Base-by-base conservation (phyloP, 2,113 vertebrate species). In the Perognathus longimembris region DNA sequence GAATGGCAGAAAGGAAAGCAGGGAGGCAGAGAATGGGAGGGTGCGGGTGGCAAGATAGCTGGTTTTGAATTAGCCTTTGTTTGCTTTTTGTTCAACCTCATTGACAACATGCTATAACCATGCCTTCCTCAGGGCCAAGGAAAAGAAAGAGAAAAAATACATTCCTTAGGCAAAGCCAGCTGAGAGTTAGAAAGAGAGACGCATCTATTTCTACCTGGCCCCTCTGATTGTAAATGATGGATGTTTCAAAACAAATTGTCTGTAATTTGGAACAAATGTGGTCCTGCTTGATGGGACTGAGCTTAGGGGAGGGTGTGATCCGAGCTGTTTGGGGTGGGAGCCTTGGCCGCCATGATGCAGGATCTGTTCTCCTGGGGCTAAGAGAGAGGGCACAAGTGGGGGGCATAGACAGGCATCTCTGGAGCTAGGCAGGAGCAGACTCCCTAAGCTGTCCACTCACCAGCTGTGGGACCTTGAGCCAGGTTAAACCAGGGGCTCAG, bases 81-180 rank as follows among this genome's bases (percentile, higher is more conserved):
- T 97, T 98, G 93, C 97, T 97, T 98, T 98, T 97, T 97, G 96
- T 98, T 97, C 94, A 94, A 97, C 87, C 74, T 97, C 96, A 96
- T 86, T 94, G 94, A 97, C 95, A 96, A 94, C 95, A 93, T 93
- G 95, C 95, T 95, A 87, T 96, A 97, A 90, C 97, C 94, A 94
- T 92, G 91, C 89, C 85, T 71, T 92, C 54, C 94, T 77, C 42
- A 71, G 86, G 93, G 95, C 95, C 87, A 96, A 94, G 30, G 64
- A 59, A 89, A 92, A 87, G 66, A 92, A 93, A 85, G 90, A 94
- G 94, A 96, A 91, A 83, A 96, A 57, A 69, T 89, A 94, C 26
- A 81, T 38, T 45, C 69, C 64, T 90, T n/a, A 26, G 67, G 82
- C 17, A 42, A 94, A n/a, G 81, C 94, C 95, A 78, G 95, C 95